Evolutionary conservation across 1,140 invertebrate species (phyloP).

Genomic region (Holcopasites calliopsidis): DNA sequence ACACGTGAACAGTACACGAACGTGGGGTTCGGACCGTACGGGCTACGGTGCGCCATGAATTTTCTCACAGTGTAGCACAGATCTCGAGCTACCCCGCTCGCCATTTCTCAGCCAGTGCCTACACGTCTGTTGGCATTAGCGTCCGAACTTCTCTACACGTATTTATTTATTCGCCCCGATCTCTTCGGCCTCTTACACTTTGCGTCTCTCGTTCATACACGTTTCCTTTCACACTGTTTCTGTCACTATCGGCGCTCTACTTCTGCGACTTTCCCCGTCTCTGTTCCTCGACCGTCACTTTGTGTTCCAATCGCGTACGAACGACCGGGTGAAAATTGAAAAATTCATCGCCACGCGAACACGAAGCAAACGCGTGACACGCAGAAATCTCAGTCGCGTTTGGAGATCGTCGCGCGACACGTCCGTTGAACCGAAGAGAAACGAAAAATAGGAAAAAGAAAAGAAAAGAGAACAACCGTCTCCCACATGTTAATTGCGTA

Average conservation of each 20-base stretch:
- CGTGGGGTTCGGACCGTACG: not conserved
- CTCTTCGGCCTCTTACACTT: conserved; percentile 14
- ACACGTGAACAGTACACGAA: not conserved
- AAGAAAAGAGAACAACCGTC: not conserved
- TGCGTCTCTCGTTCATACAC: conserved; percentile 10
- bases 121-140: conserved; percentile 1
- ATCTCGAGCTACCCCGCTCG: conserved; percentile 4
- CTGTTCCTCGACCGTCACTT: conserved; percentile 23
- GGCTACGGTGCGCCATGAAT: conserved; percentile 12
- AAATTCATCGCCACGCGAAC: not conserved
- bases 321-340: not conserved
- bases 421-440: not conserved
- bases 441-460: not conserved
- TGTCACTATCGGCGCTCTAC: conserved; percentile 17
- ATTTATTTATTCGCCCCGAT: conserved; percentile 9
- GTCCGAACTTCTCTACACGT: conserved; percentile 3
- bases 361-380: not conserved
- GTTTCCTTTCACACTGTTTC: conserved; percentile 19
- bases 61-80: conserved; percentile 56
- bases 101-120: conserved; percentile 7
- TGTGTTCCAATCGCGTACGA: conserved; percentile 35
- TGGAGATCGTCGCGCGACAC: not conserved
- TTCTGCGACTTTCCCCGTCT: conserved; percentile 33
- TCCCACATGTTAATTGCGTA: conserved; percentile 23
- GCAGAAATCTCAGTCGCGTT: too few species aligned